Conservation (phyloP, 2,113 vertebrate genomes). For the Aptenodytes patagonicus region DNA sequence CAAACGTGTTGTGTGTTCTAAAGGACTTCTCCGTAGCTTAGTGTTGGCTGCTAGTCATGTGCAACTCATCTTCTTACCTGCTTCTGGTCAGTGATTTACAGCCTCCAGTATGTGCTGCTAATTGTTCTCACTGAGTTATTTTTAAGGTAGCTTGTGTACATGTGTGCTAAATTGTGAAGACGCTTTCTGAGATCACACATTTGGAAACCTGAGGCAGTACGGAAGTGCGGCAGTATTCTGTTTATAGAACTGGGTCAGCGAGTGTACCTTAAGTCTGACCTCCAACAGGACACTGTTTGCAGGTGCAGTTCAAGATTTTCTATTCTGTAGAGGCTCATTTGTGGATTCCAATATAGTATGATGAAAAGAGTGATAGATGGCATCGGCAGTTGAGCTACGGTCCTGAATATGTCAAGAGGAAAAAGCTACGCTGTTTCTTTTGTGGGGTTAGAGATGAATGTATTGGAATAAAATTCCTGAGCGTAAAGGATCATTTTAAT, state of each 20-base stretch:
- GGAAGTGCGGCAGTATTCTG: neutral
- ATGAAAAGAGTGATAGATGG: neutral
- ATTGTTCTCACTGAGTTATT: neutral
- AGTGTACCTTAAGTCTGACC: neutral
- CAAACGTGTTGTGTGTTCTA: neutral
- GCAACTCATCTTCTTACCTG: neutral
- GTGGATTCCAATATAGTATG: neutral
- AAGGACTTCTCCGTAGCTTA: neutral
- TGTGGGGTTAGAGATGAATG: neutral
- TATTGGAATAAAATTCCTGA: neutral
- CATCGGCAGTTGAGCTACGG: neutral
- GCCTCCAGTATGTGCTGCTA: neutral
- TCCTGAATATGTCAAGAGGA: neutral
- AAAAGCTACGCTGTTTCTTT: neutral
- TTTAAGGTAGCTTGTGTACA: neutral
- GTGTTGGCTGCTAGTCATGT: neutral
- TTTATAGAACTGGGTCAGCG: constrained; percentile 40
- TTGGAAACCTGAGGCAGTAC: neutral
- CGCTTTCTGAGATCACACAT: neutral
- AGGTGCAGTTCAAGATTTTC: neutral
- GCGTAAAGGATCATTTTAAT: neutral
- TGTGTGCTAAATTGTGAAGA: neutral
- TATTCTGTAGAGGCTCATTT: neutral
- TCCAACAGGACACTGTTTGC: neutral
- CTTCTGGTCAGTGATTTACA: neutral